Conservation (phyloP, 2,797 vertebrate genomes). For the Sebastes iracundus region DNA sequence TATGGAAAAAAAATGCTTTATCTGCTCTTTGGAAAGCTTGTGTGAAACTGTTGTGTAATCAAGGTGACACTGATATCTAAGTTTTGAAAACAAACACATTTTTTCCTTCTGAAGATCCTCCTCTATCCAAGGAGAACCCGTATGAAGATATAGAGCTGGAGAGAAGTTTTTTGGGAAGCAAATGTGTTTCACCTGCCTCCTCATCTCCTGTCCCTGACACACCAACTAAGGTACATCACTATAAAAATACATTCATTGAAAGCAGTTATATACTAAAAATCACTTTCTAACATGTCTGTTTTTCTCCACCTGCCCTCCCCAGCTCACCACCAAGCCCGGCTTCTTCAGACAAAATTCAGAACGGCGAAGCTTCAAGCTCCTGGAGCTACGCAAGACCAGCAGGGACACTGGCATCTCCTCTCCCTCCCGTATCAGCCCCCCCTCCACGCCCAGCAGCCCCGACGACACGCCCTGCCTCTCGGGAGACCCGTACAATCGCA, state of each 20-base stretch:
- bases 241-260: not conserved
- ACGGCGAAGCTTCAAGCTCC: constrained; percentile 90
- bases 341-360: constrained; percentile 95
- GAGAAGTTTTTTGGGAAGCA: constrained; percentile 81
- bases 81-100: not conserved
- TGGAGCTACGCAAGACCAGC: constrained; percentile 90
- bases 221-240: constrained; percentile 86
- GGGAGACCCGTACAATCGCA: constrained; percentile 92
- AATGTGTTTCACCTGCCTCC: constrained; percentile 87
- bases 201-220: constrained; percentile 87
- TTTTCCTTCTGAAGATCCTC: constrained; percentile 83
- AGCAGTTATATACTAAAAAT: not conserved
- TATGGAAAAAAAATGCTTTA: constrained; percentile 47
- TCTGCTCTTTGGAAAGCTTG: constrained; percentile 32
- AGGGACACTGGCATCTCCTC: constrained; percentile 88
- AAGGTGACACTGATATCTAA: constrained; percentile 12
- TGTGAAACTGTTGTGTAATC: constrained; percentile 17
- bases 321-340: constrained; percentile 79
- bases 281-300: not conserved
- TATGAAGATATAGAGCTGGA: constrained; percentile 97
- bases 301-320: not conserved
- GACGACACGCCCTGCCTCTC: constrained; percentile 94
- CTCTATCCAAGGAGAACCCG: constrained; percentile 93
- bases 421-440: constrained; percentile 92
- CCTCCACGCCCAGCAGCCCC: constrained; percentile 96